These are phyloP conservation scores for Condylura cristata DNA, from an alignment of 2,113 vertebrate species.

Conservation along the genomic window DNA sequence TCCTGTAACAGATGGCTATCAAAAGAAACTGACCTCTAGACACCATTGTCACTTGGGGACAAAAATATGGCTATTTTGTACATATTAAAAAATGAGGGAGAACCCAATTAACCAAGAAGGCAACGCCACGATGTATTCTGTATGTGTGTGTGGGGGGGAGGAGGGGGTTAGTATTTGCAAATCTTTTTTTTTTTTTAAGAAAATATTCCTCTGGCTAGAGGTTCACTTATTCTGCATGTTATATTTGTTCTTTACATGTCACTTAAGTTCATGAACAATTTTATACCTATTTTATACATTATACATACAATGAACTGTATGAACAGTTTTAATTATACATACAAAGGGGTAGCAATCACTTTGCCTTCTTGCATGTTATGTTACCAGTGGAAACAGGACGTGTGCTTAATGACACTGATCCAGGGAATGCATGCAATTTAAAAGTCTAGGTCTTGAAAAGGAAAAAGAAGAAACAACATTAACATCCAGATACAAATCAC, in stretches of 20 bases:
- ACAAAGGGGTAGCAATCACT: not conserved
- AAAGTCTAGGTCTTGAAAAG: not conserved
- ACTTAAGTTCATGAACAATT: not conserved
- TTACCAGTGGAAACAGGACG: not conserved
- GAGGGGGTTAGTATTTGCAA: not conserved
- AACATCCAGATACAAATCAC: not conserved
- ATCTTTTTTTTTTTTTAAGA: not conserved
- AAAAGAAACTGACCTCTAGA: not conserved
- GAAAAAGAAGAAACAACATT: not conserved
- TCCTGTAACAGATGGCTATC: not conserved
- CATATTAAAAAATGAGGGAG: not conserved
- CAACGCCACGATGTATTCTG: not conserved
- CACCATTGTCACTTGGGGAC: not conserved
- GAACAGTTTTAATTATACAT: no score
- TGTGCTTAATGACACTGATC: not conserved
- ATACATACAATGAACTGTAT: not conserved
- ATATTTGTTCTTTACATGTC: not conserved
- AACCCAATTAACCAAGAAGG: not conserved
- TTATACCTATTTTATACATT: no score
- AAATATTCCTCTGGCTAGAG: not conserved
- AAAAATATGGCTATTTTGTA: not conserved
- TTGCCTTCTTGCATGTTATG: not conserved
- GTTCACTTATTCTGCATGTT: not conserved
- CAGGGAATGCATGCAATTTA: not conserved
- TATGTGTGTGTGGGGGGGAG: not conserved